phyloP scores from a whole-genome alignment of 2,797 vertebrate species.

The Onychomys leucogaster region DNA sequence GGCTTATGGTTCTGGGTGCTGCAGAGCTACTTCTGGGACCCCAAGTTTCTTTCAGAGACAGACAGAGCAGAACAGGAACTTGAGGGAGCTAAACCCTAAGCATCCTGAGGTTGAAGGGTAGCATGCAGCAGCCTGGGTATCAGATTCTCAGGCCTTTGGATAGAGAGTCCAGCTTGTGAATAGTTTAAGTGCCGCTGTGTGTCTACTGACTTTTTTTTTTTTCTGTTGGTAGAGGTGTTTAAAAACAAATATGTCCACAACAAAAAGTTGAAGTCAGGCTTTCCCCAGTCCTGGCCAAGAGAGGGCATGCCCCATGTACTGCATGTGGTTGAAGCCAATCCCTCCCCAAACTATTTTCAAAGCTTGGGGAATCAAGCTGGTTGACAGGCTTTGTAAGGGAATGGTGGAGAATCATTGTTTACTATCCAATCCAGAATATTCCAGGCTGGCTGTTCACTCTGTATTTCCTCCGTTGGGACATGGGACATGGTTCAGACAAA shows the following conservation, averaged over 20 bases:
- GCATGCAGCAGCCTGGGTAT: conserved; percentile 25
- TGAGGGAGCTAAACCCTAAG: neutral
- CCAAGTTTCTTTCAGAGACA: conserved; percentile 20
- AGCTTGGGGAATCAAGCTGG: conserved; percentile 13
- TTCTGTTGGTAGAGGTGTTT: conserved; percentile 46
- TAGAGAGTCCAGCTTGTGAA: conserved; percentile 12
- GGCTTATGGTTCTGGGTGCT: neutral
- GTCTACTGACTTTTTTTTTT: neutral
- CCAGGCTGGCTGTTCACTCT: conserved; percentile 39
- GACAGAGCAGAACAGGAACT: conserved; percentile 19
- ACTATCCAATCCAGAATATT: conserved; percentile 10
- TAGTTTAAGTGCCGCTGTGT: conserved; percentile 62
- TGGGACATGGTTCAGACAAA: neutral
- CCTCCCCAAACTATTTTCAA: neutral
- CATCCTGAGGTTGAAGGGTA: neutral
- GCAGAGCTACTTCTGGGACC: neutral
- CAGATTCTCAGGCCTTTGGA: conserved; percentile 27
- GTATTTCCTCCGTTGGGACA: neutral
- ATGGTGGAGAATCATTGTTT: neutral
- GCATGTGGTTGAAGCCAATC: neutral
- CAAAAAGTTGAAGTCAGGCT: conserved; percentile 27
- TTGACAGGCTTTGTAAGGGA: neutral
- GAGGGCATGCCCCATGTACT: neutral
- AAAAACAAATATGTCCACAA: conserved; percentile 42
- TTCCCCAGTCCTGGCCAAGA: neutral